phyloP scores from a whole-genome alignment of 2,113 vertebrate species.

The Rhizomys pruinosus region DNA sequence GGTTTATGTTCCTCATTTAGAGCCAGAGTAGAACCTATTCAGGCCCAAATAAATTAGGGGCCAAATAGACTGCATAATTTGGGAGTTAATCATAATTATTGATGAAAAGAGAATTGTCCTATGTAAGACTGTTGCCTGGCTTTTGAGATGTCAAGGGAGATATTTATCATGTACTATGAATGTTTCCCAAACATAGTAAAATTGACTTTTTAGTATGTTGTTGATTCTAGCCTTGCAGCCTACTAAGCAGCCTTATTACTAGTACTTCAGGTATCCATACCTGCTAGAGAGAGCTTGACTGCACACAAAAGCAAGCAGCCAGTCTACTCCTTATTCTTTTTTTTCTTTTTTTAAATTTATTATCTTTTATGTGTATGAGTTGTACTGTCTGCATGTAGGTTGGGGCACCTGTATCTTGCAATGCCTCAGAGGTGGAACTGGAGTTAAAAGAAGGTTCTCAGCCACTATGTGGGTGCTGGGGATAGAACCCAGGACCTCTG shows the following conservation, averaged over 20 bases:
- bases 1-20: conserved; percentile 60
- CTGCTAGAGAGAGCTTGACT: conserved; percentile 30
- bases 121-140: neutral
- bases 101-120: neutral
- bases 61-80: conserved; percentile 52
- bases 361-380: too few relatives aligned
- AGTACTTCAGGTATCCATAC: conserved; percentile 6
- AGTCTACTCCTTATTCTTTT: conserved; percentile 22
- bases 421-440: too few relatives aligned
- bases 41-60: conserved; percentile 61
- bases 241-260: conserved; percentile 47
- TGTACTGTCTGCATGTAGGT: too few relatives aligned
- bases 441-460: too few relatives aligned
- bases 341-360: too few relatives aligned
- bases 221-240: conserved; percentile 34
- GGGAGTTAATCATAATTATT: conserved; percentile 17
- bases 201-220: conserved; percentile 52
- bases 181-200: conserved; percentile 22
- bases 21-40: conserved; percentile 49
- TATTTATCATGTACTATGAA: conserved; percentile 4
- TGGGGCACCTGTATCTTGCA: too few relatives aligned
- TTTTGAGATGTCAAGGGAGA: conserved; percentile 31
- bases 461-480: too few relatives aligned
- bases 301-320: conserved; percentile 2
- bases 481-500: too few relatives aligned